These are phyloP conservation scores for Stomatorhinus walkeri DNA, from an alignment of 2,797 vertebrate genomes.

Conservation along the genomic window DNA sequence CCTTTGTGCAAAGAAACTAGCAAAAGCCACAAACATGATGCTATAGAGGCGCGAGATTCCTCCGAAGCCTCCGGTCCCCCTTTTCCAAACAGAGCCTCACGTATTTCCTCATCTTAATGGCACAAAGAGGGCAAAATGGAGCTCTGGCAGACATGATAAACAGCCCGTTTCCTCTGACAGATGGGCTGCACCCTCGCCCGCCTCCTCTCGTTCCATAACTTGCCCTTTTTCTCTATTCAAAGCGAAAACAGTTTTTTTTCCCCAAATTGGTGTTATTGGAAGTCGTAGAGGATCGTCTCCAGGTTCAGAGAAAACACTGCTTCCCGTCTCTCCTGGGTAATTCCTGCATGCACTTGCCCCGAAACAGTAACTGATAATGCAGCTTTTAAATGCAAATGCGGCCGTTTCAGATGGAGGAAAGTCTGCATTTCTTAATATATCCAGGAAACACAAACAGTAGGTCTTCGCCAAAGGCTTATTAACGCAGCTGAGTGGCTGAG, in stretches of 20 bases:
- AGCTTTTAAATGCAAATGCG: slow-evolving; percentile 34
- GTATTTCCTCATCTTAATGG: slow-evolving; percentile 6
- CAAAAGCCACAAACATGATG: background rate
- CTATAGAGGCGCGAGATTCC: background rate
- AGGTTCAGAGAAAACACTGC: slow-evolving; percentile 25
- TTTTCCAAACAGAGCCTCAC: background rate
- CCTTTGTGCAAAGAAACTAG: background rate
- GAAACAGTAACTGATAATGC: slow-evolving; percentile 32
- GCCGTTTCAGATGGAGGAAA: slow-evolving; percentile 22
- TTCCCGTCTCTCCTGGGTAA: slow-evolving; percentile 26
- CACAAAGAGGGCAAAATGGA: background rate
- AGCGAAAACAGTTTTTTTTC: background rate
- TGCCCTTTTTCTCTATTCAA: slow-evolving; percentile 12
- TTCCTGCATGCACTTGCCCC: slow-evolving; percentile 26
- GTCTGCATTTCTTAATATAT: slow-evolving; percentile 30
- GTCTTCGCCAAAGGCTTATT: slow-evolving; percentile 29
- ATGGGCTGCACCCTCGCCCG: background rate
- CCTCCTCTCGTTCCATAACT: slow-evolving; percentile 18
- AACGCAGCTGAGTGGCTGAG: slow-evolving; percentile 23
- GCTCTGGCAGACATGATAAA: background rate
- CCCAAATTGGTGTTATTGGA: slow-evolving; percentile 28
- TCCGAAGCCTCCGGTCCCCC: background rate
- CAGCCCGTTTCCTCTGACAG: slow-evolving; percentile 11
- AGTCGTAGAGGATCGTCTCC: slow-evolving; percentile 27
- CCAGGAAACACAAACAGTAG: slow-evolving; percentile 26